Conservation (phyloP, 2,797 vertebrate genomes). For the Catharus ustulatus region DNA sequence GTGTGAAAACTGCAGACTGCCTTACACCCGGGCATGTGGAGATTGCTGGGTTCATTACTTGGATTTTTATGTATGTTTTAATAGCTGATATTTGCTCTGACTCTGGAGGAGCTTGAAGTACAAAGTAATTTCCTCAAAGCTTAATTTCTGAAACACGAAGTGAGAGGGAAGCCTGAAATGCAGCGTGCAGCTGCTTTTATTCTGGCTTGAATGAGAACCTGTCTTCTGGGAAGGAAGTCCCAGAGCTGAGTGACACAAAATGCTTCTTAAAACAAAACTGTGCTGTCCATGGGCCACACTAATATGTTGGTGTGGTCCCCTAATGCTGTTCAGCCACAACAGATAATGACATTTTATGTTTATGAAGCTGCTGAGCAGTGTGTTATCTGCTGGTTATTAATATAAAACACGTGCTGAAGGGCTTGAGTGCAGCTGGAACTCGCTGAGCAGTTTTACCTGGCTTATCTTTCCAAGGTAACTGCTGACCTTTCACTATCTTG, state of each 20-base stretch:
- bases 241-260: not conserved
- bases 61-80: not conserved
- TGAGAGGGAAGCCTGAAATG: not conserved
- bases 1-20: accelerated
- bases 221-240: not conserved
- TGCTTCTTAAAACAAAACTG: not conserved
- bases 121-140: not conserved
- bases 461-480: not conserved
- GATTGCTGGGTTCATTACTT: not conserved
- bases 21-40: accelerated
- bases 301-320: accelerated
- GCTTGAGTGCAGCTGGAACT: not conserved
- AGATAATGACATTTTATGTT: not conserved
- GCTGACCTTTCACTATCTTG: not conserved
- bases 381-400: not conserved
- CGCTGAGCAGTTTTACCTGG: not conserved
- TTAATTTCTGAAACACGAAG: not conserved
- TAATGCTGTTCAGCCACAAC: not conserved
- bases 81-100: not conserved
- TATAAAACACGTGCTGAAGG: not conserved
- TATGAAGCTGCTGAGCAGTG: not conserved
- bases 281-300: accelerated
- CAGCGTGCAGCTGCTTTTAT: not conserved
- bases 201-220: not conserved
- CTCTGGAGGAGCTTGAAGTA: not conserved